phyloP scores from a whole-genome alignment of 2,113 vertebrate genomes.

The Hippopotamus amphibius region DNA sequence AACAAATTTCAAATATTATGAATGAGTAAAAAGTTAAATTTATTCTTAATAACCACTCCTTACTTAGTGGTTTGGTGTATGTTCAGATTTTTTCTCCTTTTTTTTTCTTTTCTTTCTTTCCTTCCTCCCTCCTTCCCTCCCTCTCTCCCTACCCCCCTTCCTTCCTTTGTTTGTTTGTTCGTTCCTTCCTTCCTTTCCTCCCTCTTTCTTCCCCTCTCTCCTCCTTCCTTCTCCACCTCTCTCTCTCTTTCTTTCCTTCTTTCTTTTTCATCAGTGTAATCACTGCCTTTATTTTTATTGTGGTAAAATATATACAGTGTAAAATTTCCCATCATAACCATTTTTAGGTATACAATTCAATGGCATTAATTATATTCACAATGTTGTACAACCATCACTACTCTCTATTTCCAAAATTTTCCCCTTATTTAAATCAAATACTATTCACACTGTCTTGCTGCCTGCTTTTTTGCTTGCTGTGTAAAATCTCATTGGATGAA shows the following conservation, averaged over 20 bases:
- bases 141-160: too few relatives aligned
- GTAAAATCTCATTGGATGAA: not conserved
- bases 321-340: not conserved
- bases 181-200: too few relatives aligned
- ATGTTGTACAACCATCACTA: not conserved
- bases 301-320: not conserved
- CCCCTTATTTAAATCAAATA: not conserved
- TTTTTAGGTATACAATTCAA: not conserved
- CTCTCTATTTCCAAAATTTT: not conserved
- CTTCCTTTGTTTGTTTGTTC: not conserved
- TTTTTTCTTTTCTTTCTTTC: not conserved
- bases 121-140: not conserved
- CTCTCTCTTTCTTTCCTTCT: not conserved
- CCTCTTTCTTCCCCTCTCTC: not conserved
- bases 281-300: not conserved
- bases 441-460: not conserved
- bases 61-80: not conserved
- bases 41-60: not conserved
- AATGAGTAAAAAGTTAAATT: not conserved
- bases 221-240: not conserved
- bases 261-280: not conserved
- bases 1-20: constrained; percentile 17
- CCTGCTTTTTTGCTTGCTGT: not conserved
- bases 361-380: not conserved
- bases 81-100: not conserved